A percentile compares a stretch with the other conserved stretches of the same genome.
Conservation (phyloP, 2,113 vertebrate species). For the Labrus mixtus region DNA sequence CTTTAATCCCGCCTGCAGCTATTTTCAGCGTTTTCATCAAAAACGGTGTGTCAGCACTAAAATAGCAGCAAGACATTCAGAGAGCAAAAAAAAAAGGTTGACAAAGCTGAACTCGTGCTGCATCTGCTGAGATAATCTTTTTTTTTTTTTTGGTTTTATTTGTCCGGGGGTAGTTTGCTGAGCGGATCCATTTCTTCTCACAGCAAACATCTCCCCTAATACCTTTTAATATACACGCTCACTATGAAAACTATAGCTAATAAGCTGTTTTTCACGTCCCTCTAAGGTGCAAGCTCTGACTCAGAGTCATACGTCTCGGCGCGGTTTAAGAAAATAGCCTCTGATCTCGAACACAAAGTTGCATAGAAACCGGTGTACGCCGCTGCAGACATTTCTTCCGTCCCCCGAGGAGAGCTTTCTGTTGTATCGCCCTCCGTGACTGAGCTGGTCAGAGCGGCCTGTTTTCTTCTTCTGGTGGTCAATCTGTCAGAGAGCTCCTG, state of each 20-base stretch:
- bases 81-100: slow-evolving; percentile 16
- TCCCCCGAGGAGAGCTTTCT: slow-evolving; percentile 35
- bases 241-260: background rate
- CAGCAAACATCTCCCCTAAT: background rate
- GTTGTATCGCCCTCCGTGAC: background rate
- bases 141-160: slow-evolving; percentile 50
- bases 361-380: slow-evolving; percentile 2
- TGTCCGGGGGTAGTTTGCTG: slow-evolving; percentile 35
- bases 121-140: slow-evolving; percentile 47
- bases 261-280: background rate
- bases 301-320: background rate
- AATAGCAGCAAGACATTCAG: slow-evolving; percentile 23
- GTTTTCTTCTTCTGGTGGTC: slow-evolving; percentile 27
- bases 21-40: slow-evolving; percentile 59
- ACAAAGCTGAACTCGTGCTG: slow-evolving; percentile 30
- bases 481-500: slow-evolving; percentile 41
- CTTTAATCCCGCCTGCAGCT: slow-evolving; percentile 44
- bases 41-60: slow-evolving; percentile 39
- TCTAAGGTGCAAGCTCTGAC: background rate
- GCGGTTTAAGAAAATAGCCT: slow-evolving; percentile 15
- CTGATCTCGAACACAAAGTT: slow-evolving; percentile 30
- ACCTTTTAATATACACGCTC: background rate
- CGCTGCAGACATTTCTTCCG: slow-evolving; percentile 45
- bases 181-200: background rate
- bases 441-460: slow-evolving; percentile 18